These are phyloP conservation scores for Acleris holmiana DNA, from an alignment of 2,888 invertebrate genomes.

Conservation along the genomic window DNA sequence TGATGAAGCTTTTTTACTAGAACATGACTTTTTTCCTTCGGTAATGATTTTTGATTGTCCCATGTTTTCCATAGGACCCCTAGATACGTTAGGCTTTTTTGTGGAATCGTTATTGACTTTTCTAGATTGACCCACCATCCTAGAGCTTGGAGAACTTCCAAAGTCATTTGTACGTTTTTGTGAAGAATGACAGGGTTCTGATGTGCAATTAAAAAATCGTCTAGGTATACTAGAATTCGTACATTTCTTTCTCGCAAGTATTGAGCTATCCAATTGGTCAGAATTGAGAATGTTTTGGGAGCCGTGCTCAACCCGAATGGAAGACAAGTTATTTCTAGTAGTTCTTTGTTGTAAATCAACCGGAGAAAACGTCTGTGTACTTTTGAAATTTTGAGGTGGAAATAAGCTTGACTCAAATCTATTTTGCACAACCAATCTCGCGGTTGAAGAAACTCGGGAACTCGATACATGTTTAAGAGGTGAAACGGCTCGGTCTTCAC, in stretches of 20 bases:
- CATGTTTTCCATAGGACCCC: constrained; percentile 41
- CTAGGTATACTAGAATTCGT: constrained; percentile 16
- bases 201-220: constrained; percentile 41
- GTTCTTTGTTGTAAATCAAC: too few species aligned
- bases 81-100: constrained; percentile 37
- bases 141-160: constrained; percentile 24
- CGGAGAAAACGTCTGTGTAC: background rate
- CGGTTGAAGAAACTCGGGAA: constrained; percentile 45
- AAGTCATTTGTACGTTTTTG: constrained; percentile 23
- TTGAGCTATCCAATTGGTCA: too few species aligned
- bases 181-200: constrained; percentile 32
- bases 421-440: constrained; percentile 45
- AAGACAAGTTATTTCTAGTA: too few species aligned
- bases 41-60: constrained; percentile 35
- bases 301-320: constrained; percentile 37
- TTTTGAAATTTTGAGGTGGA: too few species aligned
- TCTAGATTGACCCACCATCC: constrained; percentile 38
- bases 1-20: too few species aligned
- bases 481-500: constrained; percentile 37
- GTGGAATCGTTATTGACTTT: constrained; percentile 36
- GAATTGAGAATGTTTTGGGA: too few species aligned
- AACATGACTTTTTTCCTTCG: constrained; percentile 28
- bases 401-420: constrained; percentile 23
- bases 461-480: constrained; percentile 41
- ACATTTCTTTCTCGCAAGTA: too few species aligned